These are phyloP conservation scores for Ceriagrion tenellum DNA, from an alignment of 2,888 invertebrate genomes.

Conservation along the genomic window DNA sequence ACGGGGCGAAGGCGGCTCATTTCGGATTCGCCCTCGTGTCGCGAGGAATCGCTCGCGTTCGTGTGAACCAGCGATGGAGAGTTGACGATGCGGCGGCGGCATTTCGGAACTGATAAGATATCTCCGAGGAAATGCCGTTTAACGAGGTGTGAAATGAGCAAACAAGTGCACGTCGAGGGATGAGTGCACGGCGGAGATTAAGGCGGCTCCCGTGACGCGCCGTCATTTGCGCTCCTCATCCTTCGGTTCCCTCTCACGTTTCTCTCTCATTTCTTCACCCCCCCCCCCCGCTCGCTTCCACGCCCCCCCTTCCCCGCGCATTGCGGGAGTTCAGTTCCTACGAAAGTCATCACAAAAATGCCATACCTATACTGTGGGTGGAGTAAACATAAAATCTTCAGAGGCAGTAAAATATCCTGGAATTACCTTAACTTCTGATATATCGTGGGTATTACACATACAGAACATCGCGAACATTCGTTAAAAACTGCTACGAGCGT, in stretches of 20 bases:
- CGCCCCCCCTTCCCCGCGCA: too few relatives aligned
- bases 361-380: too few relatives aligned
- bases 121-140: background rate
- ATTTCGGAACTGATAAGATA: background rate
- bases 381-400: too few relatives aligned
- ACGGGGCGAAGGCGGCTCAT: too few relatives aligned
- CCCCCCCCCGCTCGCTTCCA: too few relatives aligned
- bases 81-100: background rate
- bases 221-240: background rate
- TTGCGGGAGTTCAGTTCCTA: too few relatives aligned
- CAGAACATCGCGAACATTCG: too few relatives aligned
- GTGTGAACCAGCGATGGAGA: background rate
- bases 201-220: background rate
- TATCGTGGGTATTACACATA: too few relatives aligned
- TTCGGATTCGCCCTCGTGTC: background rate
- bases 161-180: background rate
- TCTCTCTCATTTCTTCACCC: background rate
- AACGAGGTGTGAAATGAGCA: background rate
- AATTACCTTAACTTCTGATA: too few relatives aligned
- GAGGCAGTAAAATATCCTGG: too few relatives aligned
- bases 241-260: background rate
- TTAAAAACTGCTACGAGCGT: too few relatives aligned
- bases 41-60: background rate
- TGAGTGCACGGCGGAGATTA: background rate
- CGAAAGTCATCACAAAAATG: too few relatives aligned